These are phyloP conservation scores for Zaprionus capensis DNA, from an alignment of 1,140 invertebrate species.

Conservation along the genomic window DNA sequence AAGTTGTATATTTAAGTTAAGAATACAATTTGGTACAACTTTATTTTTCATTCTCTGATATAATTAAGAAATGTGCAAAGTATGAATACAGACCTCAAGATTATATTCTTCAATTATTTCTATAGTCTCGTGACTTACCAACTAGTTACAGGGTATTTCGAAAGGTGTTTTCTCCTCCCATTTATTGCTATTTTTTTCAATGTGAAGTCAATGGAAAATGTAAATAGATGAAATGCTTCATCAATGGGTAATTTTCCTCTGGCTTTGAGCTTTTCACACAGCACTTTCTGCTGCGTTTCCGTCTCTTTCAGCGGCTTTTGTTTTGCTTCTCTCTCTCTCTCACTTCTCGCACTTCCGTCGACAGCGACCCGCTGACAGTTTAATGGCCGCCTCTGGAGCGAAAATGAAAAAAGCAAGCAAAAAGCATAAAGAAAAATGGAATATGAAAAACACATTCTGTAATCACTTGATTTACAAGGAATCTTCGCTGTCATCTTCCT, in stretches of 20 bases:
- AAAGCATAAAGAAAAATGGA: constrained; percentile 40
- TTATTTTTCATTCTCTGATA: not conserved
- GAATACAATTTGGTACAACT: no score
- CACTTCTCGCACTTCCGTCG: constrained; percentile 65
- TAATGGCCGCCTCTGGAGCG: constrained; percentile 64
- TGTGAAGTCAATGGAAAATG: constrained; percentile 2
- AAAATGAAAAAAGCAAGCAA: constrained; percentile 26
- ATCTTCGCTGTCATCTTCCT: constrained; percentile 8
- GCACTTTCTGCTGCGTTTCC: constrained; percentile 52
- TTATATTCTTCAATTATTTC: not conserved
- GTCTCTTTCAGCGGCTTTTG: constrained; percentile 39
- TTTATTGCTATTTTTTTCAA: not conserved
- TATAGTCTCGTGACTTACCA: fast-evolving
- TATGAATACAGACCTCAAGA: not conserved
- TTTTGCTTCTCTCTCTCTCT: constrained; percentile 31
- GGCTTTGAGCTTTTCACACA: constrained; percentile 61
- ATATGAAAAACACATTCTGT: constrained; percentile 54
- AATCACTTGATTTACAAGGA: constrained; percentile 70
- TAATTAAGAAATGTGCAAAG: not conserved
- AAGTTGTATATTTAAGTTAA: no score
- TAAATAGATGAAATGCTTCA: constrained; percentile 29
- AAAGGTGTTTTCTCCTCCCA: not conserved
- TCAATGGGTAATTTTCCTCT: constrained; percentile 43
- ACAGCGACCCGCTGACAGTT: constrained; percentile 61
- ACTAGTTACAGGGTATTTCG: not conserved